Evolutionary conservation across 2,797 vertebrate species (phyloP), one percentile per base, ranked within the genome.

Genomic region (Bovichtus variegatus): DNA sequence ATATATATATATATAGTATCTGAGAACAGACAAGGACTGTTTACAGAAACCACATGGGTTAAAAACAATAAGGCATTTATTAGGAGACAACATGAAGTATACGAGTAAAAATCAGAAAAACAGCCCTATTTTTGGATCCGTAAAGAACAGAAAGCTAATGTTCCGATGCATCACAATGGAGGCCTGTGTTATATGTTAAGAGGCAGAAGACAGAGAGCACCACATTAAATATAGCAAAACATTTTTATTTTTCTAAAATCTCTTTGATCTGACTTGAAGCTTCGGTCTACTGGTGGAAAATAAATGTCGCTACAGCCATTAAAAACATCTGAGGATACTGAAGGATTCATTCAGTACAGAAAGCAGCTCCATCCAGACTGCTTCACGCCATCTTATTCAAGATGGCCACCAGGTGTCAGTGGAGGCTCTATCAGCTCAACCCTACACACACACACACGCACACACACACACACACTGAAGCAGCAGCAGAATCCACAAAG

Each of bases 321-420:
- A 29, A 47, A 40, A 31, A 36, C 12, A 51, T 2, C 10, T 16
- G 18, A 51, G 23, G 19, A 44, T 21, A n/a, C 8, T 11, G 4
- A n/a, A 16, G 25, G 53, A 23, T 8, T 59, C 2, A 47, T 27
- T 50, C 34, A 25, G 34, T 3, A 9, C 19, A 43, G 25, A 21
- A 18, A 47, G 18, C 10, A n/a, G 27, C 40, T 70, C 18, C 38
- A 25, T 59, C 29, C 47, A 43, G 25, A 25, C 15, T 47, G n/a
- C 25, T 0, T 16, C 46, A 70, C 2, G 12, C 16, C 11, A 9
- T 50, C 41, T 47, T 51, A 31, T 34, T n/a, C 10, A 16, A 13
- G 3, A 12, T 12, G 4, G 49, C 65, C 94, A 94, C 73, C 78
- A 93, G 94, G 78, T 82, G 93, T 84, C 90, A 85, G 86, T 82